Conservation (phyloP, 1,140 invertebrate species). For the Drosophila ohnishii region DNA sequence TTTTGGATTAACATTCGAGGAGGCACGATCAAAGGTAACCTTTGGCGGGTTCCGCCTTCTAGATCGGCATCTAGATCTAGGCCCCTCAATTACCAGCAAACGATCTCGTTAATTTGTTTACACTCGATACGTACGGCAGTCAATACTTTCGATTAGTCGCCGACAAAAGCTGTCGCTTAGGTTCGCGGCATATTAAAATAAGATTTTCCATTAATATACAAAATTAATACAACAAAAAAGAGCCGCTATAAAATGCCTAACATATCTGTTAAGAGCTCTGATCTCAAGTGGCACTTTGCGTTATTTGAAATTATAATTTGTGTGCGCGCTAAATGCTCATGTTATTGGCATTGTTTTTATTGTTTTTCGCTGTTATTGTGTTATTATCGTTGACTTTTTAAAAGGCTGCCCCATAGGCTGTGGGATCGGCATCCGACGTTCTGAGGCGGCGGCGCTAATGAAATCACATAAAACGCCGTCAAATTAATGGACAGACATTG, state of each 20-base stretch:
- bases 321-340: constrained; percentile 70
- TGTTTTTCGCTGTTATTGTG: constrained; percentile 27
- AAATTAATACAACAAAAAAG: constrained; percentile 27
- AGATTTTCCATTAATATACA: constrained; percentile 59
- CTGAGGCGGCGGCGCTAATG: constrained; percentile 58
- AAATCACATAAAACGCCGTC: constrained; percentile 68
- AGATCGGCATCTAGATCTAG: constrained; percentile 45
- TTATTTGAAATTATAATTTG: constrained; percentile 81
- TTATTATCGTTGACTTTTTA: constrained; percentile 21
- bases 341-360: constrained; percentile 48
- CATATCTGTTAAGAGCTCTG: constrained; percentile 74
- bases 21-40: constrained; percentile 62
- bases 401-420: constrained; percentile 15
- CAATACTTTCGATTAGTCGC: constrained; percentile 62
- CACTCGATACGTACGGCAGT: constrained; percentile 47
- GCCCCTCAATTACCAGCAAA: constrained; percentile 72
- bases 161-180: constrained; percentile 66
- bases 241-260: constrained; percentile 71
- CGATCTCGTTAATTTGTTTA: constrained; percentile 81
- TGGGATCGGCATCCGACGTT: constrained; percentile 29
- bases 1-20: constrained; percentile 22
- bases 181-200: constrained; percentile 61
- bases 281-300: constrained; percentile 75
- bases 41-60: constrained; percentile 47
- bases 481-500: constrained; percentile 61